Evolutionary conservation across 2,113 vertebrate genomes (phyloP).

Genomic region (Centropus unirufus): DNA sequence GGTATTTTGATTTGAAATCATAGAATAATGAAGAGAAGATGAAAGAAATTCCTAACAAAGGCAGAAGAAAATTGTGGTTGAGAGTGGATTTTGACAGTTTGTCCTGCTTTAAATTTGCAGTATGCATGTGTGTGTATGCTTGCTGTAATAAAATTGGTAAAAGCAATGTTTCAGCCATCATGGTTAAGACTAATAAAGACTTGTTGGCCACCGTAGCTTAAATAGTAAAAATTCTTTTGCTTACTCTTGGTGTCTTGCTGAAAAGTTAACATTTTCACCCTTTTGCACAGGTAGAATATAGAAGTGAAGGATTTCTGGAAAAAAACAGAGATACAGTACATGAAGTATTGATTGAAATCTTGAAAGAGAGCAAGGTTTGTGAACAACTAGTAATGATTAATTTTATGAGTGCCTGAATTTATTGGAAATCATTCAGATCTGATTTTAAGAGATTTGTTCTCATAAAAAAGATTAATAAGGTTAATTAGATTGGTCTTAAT

Average conservation of each 20-base stretch:
- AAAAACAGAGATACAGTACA: constrained; percentile 97
- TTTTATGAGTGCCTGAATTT: not conserved
- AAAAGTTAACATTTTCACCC: not conserved
- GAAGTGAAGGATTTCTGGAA: constrained; percentile 93
- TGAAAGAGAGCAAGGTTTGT: constrained; percentile 91
- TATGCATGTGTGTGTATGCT: not conserved
- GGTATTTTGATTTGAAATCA: not conserved
- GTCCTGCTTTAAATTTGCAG: not conserved
- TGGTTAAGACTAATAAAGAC: not conserved
- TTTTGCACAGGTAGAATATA: constrained; percentile 90
- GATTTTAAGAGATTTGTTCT: not conserved
- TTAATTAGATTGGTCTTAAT: not conserved
- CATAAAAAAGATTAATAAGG: not conserved
- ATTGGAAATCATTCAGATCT: not conserved
- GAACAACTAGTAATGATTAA: not conserved
- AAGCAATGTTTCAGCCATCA: not conserved
- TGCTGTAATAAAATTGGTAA: not conserved
- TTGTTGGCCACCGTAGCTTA: not conserved
- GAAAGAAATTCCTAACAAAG: not conserved
- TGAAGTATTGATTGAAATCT: constrained; percentile 86
- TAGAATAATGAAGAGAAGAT: not conserved
- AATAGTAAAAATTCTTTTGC: not conserved
- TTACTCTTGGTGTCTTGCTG: not conserved
- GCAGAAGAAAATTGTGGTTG: not conserved
- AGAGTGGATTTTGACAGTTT: not conserved